phyloP scores from a whole-genome alignment of 2,888 invertebrate genomes.

The Zygaena filipendulae region DNA sequence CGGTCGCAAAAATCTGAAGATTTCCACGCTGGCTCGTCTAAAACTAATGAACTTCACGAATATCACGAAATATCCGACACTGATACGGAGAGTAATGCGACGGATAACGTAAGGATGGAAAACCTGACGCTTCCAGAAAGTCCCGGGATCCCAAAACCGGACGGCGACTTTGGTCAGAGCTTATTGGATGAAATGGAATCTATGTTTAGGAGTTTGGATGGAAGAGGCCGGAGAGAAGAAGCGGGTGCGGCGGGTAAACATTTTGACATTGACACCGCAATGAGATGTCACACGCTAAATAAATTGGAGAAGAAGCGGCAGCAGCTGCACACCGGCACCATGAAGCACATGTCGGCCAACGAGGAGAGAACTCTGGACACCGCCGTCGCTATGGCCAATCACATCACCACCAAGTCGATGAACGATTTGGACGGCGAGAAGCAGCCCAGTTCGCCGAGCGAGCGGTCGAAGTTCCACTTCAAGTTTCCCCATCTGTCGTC shows the following conservation, averaged over 20 bases:
- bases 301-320: slow-evolving; percentile 49
- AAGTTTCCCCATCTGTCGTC: slow-evolving; percentile 41
- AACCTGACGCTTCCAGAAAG: slow-evolving; percentile 27
- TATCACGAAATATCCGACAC: slow-evolving; percentile 57
- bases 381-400: slow-evolving; percentile 93
- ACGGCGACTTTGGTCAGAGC: slow-evolving; percentile 84
- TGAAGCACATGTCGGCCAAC: slow-evolving; percentile 94
- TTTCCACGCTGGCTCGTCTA: slow-evolving; percentile 13
- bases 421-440: slow-evolving; percentile 67
- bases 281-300: slow-evolving; percentile 33
- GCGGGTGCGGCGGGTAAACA: slow-evolving; percentile 20
- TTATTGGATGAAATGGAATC: slow-evolving; percentile 91
- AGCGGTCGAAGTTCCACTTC: slow-evolving; percentile 77
- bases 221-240: slow-evolving; percentile 28
- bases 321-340: slow-evolving; percentile 47
- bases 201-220: slow-evolving; percentile 77
- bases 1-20: slow-evolving; percentile 34
- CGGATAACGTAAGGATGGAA: slow-evolving; percentile 26
- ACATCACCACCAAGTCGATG: slow-evolving; percentile 83
- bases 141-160: slow-evolving; percentile 32
- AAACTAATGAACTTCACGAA: slow-evolving; percentile 43
- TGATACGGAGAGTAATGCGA: too few relatives aligned
- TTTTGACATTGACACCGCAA: slow-evolving; percentile 20
- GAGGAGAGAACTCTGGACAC: slow-evolving; percentile 92
- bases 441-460: slow-evolving; percentile 71